Percentiles rank a stretch among this genome's conserved stretches.
phyloP scores from a whole-genome alignment of 2,888 invertebrate species.

The Hypena proboscidalis region DNA sequence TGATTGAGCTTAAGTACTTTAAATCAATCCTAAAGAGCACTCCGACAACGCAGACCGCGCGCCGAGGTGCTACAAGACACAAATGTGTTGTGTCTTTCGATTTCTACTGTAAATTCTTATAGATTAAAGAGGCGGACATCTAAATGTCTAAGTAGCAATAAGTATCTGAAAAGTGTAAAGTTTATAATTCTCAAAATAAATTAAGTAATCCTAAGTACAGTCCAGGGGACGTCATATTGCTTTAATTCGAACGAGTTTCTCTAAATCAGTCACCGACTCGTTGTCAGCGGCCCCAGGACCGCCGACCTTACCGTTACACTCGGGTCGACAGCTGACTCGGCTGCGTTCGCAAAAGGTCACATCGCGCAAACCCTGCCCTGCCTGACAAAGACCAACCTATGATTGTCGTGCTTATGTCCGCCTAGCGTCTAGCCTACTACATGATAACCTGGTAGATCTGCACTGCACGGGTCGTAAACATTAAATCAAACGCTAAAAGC shows the following conservation, averaged over 20 bases:
- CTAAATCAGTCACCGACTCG: constrained; percentile 81
- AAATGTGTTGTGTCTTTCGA: constrained; percentile 51
- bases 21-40: constrained; percentile 78
- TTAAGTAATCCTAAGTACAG: constrained; percentile 83
- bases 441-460: constrained; percentile 39
- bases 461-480: constrained; percentile 70
- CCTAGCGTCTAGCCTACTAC: constrained; percentile 49
- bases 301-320: constrained; percentile 60
- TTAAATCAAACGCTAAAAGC: constrained; percentile 76
- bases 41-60: constrained; percentile 54
- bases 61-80: constrained; percentile 46
- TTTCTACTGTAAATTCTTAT: constrained; percentile 67
- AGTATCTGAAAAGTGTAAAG: constrained; percentile 79
- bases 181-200: constrained; percentile 82
- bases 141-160: constrained; percentile 80
- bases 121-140: constrained; percentile 80
- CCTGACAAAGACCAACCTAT: constrained; percentile 56
- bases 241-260: constrained; percentile 74
- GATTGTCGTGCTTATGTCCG: constrained; percentile 48
- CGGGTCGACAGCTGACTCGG: constrained; percentile 65
- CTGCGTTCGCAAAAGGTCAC: constrained; percentile 59
- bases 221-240: constrained; percentile 81
- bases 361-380: constrained; percentile 48
- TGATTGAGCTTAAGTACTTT: constrained; percentile 84
- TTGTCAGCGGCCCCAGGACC: constrained; percentile 58